A percentile compares a stretch with the other conserved stretches of the same genome.
Conservation (phyloP, 2,113 vertebrate genomes). For the Gambusia holbrooki region DNA sequence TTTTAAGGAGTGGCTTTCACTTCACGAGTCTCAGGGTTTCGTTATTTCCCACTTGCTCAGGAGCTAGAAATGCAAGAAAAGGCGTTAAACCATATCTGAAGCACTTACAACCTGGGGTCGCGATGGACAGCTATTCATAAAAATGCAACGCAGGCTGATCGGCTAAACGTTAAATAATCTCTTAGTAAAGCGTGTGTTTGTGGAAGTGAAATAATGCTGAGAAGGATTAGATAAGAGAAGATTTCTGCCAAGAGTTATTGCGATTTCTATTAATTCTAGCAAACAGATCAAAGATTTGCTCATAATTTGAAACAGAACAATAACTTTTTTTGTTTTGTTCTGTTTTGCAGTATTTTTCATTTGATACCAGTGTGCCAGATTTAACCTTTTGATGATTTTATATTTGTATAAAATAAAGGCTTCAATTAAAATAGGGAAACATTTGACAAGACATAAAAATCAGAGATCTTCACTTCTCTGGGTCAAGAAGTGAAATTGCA, state of each 20-base stretch:
- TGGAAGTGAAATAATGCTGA: neutral
- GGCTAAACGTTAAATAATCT: conserved; percentile 1
- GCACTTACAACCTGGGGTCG: neutral
- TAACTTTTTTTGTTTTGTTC: neutral
- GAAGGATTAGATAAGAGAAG: neutral
- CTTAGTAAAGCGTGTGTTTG: neutral
- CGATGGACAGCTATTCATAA: neutral
- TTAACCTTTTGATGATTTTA: neutral
- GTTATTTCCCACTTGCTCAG: conserved; percentile 22
- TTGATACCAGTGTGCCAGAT: neutral
- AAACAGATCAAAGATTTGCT: neutral
- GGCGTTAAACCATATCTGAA: conserved; percentile 9
- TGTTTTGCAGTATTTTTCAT: no score
- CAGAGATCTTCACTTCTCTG: no score
- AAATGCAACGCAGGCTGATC: neutral
- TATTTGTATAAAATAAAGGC: neutral
- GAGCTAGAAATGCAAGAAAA: conserved; percentile 10
- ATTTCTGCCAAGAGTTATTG: no score
- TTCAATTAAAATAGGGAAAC: neutral
- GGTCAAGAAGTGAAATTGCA: no score
- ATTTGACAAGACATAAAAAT: neutral
- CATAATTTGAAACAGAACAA: neutral
- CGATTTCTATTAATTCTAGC: neutral
- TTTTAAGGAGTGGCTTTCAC: neutral
- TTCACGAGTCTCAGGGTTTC: neutral